phyloP scores from a whole-genome alignment of 2,797 vertebrate genomes.

The Helarctos malayanus region DNA sequence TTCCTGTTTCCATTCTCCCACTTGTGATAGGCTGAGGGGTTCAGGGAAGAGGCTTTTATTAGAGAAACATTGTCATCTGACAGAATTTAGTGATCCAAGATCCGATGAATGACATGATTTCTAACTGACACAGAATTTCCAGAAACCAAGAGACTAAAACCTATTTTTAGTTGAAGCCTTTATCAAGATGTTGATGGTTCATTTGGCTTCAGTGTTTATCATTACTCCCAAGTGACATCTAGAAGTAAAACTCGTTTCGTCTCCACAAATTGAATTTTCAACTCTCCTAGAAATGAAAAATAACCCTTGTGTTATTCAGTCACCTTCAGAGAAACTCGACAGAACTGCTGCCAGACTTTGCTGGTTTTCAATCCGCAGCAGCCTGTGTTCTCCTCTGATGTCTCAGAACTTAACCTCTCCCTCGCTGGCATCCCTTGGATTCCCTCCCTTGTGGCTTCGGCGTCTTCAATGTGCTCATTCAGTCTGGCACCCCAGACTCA shows the following conservation, averaged over 20 bases:
- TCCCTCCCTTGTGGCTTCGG: background rate
- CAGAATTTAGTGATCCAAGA: background rate
- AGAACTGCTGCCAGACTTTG: background rate
- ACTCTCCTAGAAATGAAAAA: background rate
- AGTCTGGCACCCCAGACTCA: background rate
- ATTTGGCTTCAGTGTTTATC: background rate
- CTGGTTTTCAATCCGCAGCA: background rate
- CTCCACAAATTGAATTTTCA: background rate
- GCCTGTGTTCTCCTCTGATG: background rate
- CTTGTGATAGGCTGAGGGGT: background rate
- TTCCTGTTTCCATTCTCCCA: constrained; percentile 33
- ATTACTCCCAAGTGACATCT: background rate
- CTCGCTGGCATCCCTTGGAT: background rate
- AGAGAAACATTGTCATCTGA: background rate
- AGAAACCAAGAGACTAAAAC: background rate
- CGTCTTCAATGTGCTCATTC: background rate
- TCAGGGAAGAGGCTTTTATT: background rate
- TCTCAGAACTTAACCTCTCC: background rate
- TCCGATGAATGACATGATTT: background rate
- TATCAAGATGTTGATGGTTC: background rate
- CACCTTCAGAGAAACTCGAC: background rate
- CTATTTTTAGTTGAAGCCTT: background rate
- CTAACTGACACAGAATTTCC: background rate
- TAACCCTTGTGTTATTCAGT: background rate
- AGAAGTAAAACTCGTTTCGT: background rate